Evolutionary conservation across 2,888 invertebrate species (phyloP), one percentile per base, ranked within the genome.

Genomic region (Catonia carolina): DNA sequence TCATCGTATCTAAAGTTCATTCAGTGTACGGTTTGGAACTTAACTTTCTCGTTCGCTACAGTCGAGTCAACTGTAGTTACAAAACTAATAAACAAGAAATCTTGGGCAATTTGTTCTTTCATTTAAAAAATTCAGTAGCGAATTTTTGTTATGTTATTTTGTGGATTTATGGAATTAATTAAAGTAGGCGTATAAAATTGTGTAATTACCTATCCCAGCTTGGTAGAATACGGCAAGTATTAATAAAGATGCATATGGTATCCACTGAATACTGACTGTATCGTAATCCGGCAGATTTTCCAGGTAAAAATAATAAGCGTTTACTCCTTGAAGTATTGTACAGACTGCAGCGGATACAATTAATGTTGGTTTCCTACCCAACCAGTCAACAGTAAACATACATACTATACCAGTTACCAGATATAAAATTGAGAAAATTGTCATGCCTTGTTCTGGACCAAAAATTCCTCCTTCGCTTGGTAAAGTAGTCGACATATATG

Each of bases 151-250:
- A n/a, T n/a, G n/a, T n/a, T n/a, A n/a, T n/a, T n/a, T n/a, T n/a
- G n/a, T n/a, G n/a, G n/a, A n/a, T n/a, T n/a, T n/a, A n/a, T n/a
- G n/a, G n/a, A n/a, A n/a, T n/a, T n/a, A n/a, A n/a, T n/a, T n/a
- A n/a, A n/a, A n/a, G n/a, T n/a, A n/a, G n/a, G n/a, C n/a, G n/a
- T n/a, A n/a, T n/a, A n/a, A n/a, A n/a, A n/a, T n/a, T n/a, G n/a
- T n/a, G 8, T 27, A 27, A 6, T 66, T 0, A 78, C 79, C 65
- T 23, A 83, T 70, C 0, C 83, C 83, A 1, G 79, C 68, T 0
- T 81, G 77, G 51, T 80, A 79, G n/a, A 80, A 69, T 2, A 82
- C 67, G 52, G 80, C 79, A 64, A 81, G 83, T n/a, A 77, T 70
- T 39, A 82, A 68, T 1, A 82, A 73, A 1, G 80, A 81, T 0